Evolutionary conservation across 1,140 invertebrate species (phyloP).

Genomic region (Drosophila ananassae): DNA sequence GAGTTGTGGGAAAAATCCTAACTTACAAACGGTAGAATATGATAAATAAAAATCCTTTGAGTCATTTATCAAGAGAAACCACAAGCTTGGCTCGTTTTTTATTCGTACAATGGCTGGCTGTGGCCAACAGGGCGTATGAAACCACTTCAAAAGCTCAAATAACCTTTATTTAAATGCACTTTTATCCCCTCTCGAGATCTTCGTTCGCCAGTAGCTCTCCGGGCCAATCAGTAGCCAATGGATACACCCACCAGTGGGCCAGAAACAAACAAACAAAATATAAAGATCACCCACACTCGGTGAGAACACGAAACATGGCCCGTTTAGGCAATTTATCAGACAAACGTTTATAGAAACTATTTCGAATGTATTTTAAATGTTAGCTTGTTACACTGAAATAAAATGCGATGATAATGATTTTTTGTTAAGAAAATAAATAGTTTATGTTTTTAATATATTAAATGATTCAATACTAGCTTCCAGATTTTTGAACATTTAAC

Average conservation of each 20-base stretch:
- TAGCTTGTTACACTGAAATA: constrained; percentile 27
- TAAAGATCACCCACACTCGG: constrained; percentile 48
- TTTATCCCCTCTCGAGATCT: not conserved
- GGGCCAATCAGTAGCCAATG: constrained; percentile 44
- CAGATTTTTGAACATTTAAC: not conserved
- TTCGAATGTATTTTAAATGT: constrained; percentile 70
- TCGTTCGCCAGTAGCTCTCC: constrained; percentile 19
- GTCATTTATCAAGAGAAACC: not conserved
- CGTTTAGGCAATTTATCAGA: constrained; percentile 59
- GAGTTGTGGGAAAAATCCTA: constrained; percentile 20
- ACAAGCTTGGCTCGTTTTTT: not conserved
- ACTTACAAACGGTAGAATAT: not conserved
- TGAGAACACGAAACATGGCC: constrained; percentile 47
- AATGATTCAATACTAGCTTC: too few species aligned
- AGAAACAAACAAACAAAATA: constrained; percentile 39
- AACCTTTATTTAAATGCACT: constrained; percentile 34
- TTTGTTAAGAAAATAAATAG: too few species aligned
- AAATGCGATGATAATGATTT: not conserved
- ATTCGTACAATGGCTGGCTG: not conserved
- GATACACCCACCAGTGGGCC: constrained; percentile 35
- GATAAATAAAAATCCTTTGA: constrained; percentile 1
- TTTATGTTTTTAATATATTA: too few species aligned
- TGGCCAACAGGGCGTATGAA: constrained; percentile 10
- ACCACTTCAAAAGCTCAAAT: constrained; percentile 22
- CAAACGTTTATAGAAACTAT: constrained; percentile 63